Percentiles rank a stretch among this genome's conserved stretches.
These are phyloP conservation scores for Poeciliopsis turrubarensis DNA, from an alignment of 2,113 vertebrate genomes.

Conservation along the genomic window DNA sequence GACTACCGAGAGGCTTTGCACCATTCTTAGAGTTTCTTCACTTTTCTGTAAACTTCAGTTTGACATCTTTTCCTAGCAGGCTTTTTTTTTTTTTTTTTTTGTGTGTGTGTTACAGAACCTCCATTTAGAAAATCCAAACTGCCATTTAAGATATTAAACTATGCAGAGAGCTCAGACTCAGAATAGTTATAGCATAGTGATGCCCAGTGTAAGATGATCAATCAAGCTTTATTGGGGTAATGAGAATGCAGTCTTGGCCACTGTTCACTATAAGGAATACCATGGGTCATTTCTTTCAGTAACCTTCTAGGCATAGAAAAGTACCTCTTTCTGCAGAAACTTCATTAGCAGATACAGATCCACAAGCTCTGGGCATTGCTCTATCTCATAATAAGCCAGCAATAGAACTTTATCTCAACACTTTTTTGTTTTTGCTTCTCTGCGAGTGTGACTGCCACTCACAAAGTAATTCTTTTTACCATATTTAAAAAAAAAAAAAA, in stretches of 20 bases:
- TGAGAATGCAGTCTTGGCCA: slow-evolving; percentile 43
- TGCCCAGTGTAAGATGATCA: slow-evolving; percentile 44
- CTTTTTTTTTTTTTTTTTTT: too few relatives aligned
- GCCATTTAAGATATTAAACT: not conserved
- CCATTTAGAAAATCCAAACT: too few relatives aligned
- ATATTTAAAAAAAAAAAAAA: too few relatives aligned
- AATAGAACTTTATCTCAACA: slow-evolving; percentile 33
- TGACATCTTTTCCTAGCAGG: too few relatives aligned
- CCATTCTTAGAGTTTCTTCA: too few relatives aligned
- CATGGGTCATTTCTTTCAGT: slow-evolving; percentile 64
- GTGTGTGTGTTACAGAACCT: too few relatives aligned
- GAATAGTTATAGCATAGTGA: slow-evolving; percentile 9
- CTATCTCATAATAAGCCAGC: slow-evolving; percentile 35
- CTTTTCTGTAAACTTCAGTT: too few relatives aligned
- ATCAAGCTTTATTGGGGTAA: slow-evolving; percentile 50
- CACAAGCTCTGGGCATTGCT: slow-evolving; percentile 58
- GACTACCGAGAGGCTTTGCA: too few relatives aligned
- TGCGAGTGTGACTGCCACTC: slow-evolving; percentile 28
- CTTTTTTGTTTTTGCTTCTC: slow-evolving; percentile 28
- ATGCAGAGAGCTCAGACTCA: slow-evolving; percentile 2
- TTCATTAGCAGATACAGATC: slow-evolving; percentile 84
- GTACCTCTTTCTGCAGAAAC: slow-evolving; percentile 59
- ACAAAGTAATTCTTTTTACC: slow-evolving; percentile 26
- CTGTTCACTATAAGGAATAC: slow-evolving; percentile 54
- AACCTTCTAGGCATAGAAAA: slow-evolving; percentile 48